Conservation (phyloP, 2,113 vertebrate genomes). For the Brienomyrus brachyistius region DNA sequence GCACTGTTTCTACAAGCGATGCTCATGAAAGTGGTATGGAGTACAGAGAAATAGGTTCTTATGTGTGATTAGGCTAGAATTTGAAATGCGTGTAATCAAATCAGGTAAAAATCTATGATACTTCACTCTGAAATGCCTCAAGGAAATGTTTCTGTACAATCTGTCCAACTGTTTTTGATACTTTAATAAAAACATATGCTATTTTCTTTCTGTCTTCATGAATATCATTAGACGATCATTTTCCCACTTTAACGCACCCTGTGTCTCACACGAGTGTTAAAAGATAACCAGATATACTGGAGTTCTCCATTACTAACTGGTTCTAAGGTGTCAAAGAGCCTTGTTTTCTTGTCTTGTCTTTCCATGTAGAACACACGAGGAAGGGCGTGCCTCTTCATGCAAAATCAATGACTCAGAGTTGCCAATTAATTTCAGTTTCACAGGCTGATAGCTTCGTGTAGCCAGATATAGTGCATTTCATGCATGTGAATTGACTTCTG, state of each 20-base stretch:
- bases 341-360: constrained; percentile 1
- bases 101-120: constrained; percentile 17
- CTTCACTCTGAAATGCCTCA: constrained; percentile 13
- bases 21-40: neutral
- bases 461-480: neutral
- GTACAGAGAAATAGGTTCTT: neutral
- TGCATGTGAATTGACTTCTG: too few species aligned
- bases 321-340: neutral
- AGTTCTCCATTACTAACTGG: neutral
- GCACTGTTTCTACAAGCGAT: neutral
- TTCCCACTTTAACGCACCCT: neutral
- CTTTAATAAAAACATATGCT: constrained; percentile 45
- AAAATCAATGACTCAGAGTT: neutral
- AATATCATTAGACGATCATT: neutral
- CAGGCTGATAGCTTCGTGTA: neutral
- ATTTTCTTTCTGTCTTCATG: constrained; percentile 2
- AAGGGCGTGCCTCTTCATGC: neutral
- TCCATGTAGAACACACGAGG: neutral
- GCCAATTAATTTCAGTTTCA: neutral
- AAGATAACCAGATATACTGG: neutral
- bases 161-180: constrained; percentile 52
- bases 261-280: neutral
- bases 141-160: constrained; percentile 21
- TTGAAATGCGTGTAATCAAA: neutral
- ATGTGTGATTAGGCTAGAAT: neutral